A percentile compares a stretch with the other conserved stretches of the same genome.
Conservation (phyloP, 2,888 invertebrate genomes). For the Ethmia dodecea region DNA sequence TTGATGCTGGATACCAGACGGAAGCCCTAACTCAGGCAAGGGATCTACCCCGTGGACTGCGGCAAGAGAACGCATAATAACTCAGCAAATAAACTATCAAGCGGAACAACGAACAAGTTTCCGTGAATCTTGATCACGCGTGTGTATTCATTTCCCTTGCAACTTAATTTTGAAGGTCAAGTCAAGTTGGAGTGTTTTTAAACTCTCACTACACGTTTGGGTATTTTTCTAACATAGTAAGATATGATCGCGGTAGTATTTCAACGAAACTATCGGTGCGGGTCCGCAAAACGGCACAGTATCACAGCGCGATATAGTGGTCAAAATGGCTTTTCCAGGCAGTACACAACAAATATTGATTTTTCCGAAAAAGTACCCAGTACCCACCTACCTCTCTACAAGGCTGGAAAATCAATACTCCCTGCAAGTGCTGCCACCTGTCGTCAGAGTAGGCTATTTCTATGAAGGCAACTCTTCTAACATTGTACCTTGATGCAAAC, state of each 20-base stretch:
- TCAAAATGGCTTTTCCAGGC: slow-evolving; percentile 45
- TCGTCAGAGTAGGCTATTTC: slow-evolving; percentile 13
- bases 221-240: too few species aligned
- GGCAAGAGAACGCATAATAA: slow-evolving; percentile 72
- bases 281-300: too few species aligned
- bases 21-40: slow-evolving; percentile 60
- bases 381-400: too few species aligned
- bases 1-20: slow-evolving; percentile 47
- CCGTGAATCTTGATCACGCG: slow-evolving; percentile 58
- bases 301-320: slow-evolving; percentile 27
- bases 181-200: slow-evolving; percentile 4
- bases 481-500: too few species aligned
- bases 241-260: too few species aligned
- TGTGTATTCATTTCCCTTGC: slow-evolving; percentile 46
- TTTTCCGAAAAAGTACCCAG: slow-evolving; percentile 33
- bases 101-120: slow-evolving; percentile 54
- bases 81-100: slow-evolving; percentile 62
- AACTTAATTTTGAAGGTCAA: slow-evolving; percentile 28
- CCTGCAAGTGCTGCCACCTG: slow-evolving; percentile 51
- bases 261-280: too few species aligned
- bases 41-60: slow-evolving; percentile 65
- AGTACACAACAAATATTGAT: slow-evolving; percentile 59
- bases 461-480: too few species aligned
- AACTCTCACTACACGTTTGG: background rate
- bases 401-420: slow-evolving; percentile 61